Base-by-base conservation (phyloP, 2,888 invertebrate genomes). In the Sarcophaga caerulescens region DNA sequence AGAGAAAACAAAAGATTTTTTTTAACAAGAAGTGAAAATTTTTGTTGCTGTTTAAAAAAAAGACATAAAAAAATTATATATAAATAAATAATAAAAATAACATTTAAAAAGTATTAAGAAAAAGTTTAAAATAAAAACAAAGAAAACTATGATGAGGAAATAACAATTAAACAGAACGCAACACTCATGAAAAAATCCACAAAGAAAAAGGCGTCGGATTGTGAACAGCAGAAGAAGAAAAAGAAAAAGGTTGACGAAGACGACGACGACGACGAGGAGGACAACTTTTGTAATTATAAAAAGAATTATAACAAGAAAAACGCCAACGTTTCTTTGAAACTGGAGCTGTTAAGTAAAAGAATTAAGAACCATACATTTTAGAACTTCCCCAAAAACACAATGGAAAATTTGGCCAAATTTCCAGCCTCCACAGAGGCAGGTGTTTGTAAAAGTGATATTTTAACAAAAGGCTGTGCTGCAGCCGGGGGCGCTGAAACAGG, bases 341-440 rank as follows among this genome's bases (percentile, higher is more conserved):
- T 23, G 44, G 73, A 78, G 21, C 44, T 60, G 57, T 65, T 44
- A 23, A 68, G 57, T 12, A 17, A 4, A 66, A 35, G 6, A 63
- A 52, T 71, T 75, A 65, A 60, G 11, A 25, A 4, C 1, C 11
- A 69, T 4, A 14, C 52, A 70, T 85, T 5, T 4, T 59, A 47
- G 47, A 23, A 75, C 10, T 71, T 65, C 23, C 17, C 4, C 14
- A 44, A n/a, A 25, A 57, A 52, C 21, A 59, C 4, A 12, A 85
- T 86, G 86, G 86, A 86, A 75, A 86, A 86, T 59, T 70, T 83
- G 17, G 23, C 83, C 4, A 76, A 84, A 45, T 81, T 77, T 84
- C 65, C 86, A 12, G 88, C 89, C 0, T 89, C 5, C 5, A 88
- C 90, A 6, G 85, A 70, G n/a, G 23, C 88, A 89, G 78, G 88